Conservation (phyloP, 2,113 vertebrate genomes). For the Agelaius tricolor region DNA sequence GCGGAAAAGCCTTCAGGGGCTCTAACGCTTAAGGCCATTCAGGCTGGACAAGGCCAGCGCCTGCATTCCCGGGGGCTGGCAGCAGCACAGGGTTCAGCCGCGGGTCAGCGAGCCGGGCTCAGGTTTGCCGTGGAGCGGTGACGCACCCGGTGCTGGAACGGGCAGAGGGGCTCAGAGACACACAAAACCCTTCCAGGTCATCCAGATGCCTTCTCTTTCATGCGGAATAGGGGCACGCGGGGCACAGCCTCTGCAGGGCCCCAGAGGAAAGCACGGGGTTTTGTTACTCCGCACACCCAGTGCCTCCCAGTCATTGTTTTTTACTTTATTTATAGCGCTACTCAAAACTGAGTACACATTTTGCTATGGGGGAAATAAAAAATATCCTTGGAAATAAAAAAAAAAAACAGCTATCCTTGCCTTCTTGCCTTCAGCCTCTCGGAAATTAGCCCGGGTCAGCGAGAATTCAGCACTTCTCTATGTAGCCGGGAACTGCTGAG, state of each 20-base stretch:
- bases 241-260: not conserved
- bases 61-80: not conserved
- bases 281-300: not conserved
- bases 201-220: not conserved
- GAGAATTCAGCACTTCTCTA: not conserved
- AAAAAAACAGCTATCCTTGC: not conserved
- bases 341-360: slow-evolving; percentile 36
- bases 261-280: not conserved
- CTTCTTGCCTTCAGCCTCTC: not conserved
- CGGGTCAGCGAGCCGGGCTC: not conserved
- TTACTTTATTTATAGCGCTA: not conserved
- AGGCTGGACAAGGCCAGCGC: not conserved
- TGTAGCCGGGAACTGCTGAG: fast-evolving
- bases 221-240: not conserved
- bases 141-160: fast-evolving
- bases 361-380: slow-evolving; percentile 8
- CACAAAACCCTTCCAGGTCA: not conserved
- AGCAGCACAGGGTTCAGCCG: not conserved
- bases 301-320: not conserved
- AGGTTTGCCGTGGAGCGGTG: not conserved
- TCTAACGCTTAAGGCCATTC: not conserved
- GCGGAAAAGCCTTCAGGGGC: not conserved
- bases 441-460: not conserved
- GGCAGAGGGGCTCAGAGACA: not conserved
- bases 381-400: too few relatives aligned